A percentile compares a stretch with the other conserved stretches of the same genome.
phyloP scores from a whole-genome alignment of 1,140 invertebrate species.

The Sitobion miscanthi region DNA sequence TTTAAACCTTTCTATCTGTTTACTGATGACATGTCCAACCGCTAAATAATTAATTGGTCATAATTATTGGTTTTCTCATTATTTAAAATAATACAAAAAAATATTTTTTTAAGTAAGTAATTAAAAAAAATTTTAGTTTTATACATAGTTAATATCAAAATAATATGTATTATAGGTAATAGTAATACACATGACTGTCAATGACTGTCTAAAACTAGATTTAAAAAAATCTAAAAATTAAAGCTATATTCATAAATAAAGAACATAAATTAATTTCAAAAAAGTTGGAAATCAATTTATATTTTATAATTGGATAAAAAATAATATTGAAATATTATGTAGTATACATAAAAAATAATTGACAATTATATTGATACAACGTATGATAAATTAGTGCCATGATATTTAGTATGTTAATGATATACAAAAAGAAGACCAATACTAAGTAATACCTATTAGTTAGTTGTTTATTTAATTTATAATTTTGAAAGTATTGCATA shows the following conservation, averaged over 20 bases:
- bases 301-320: not conserved
- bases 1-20: not conserved
- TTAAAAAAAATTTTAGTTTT: too few species aligned
- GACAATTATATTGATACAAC: not conserved
- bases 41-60: not conserved
- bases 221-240: too few species aligned
- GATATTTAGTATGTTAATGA: not conserved
- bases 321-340: not conserved
- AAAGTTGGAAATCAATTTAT: not conserved
- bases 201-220: not conserved
- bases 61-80: not conserved
- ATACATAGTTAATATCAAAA: too few species aligned
- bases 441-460: not conserved
- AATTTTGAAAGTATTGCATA: not conserved
- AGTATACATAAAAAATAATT: too few species aligned
- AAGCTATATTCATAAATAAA: too few species aligned
- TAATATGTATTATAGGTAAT: too few species aligned
- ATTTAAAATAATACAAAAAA: not conserved
- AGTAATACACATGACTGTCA: too few species aligned
- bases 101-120: too few species aligned
- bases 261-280: too few species aligned
- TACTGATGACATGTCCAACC: not conserved
- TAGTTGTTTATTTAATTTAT: not conserved
- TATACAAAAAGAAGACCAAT: not conserved
- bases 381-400: not conserved